Conservation (phyloP, 2,888 invertebrate species). For the Andrena fulva region DNA sequence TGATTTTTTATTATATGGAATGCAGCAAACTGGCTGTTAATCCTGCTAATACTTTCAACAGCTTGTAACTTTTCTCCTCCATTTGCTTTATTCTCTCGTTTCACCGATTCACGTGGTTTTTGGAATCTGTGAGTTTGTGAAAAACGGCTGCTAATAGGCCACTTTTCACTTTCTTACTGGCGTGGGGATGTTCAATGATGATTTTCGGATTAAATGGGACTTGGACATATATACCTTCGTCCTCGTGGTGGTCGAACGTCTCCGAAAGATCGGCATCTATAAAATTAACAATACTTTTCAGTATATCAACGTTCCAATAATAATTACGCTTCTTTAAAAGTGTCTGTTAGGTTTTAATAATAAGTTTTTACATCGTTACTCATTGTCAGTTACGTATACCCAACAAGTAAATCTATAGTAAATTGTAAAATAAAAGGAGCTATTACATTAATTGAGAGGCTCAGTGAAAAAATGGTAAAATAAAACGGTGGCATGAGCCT, state of each 20-base stretch:
- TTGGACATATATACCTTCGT: slow-evolving; percentile 44
- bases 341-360: too few species aligned
- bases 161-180: slow-evolving; percentile 8
- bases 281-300: slow-evolving; percentile 15
- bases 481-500: not conserved
- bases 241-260: slow-evolving; percentile 10
- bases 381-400: too few species aligned
- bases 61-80: not conserved
- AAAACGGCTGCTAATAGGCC: slow-evolving; percentile 12
- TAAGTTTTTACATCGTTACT: too few species aligned
- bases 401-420: too few species aligned
- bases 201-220: slow-evolving; percentile 50
- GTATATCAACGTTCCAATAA: too few species aligned
- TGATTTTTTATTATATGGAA: not conserved
- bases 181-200: slow-evolving; percentile 25
- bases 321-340: too few species aligned
- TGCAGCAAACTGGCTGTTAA: not conserved
- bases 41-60: not conserved
- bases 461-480: too few species aligned
- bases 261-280: slow-evolving; percentile 33
- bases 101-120: slow-evolving; percentile 3
- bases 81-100: not conserved
- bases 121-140: slow-evolving; percentile 19
- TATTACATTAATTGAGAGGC: too few species aligned
- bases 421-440: too few species aligned